A percentile compares a stretch with the other conserved stretches of the same genome.
phyloP scores from a whole-genome alignment of 2,797 vertebrate species.

The Paramormyrops hopkinsi region DNA sequence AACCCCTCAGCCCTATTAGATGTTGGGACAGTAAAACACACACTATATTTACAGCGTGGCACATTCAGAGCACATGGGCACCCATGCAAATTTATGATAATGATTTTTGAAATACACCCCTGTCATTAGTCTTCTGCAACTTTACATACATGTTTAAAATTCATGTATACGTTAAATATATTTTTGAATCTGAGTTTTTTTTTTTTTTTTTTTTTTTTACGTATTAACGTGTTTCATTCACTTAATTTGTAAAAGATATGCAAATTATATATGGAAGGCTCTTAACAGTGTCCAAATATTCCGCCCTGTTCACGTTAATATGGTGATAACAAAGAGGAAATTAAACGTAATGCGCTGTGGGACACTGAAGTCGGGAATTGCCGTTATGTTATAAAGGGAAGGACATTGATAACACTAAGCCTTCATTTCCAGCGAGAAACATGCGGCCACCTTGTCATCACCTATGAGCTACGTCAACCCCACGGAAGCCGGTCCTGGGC shows the following conservation, averaged over 20 bases:
- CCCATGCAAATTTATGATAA: not conserved
- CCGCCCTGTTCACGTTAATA: slow-evolving; percentile 65
- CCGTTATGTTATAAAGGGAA: slow-evolving; percentile 61
- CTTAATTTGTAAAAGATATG: slow-evolving; percentile 9
- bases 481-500: not conserved
- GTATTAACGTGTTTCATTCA: slow-evolving; percentile 9
- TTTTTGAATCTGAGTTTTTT: not conserved
- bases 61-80: not conserved
- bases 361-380: not conserved
- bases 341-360: not conserved
- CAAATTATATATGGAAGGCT: slow-evolving; percentile 55
- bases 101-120: not conserved
- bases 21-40: not conserved
- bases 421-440: slow-evolving; percentile 46
- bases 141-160: not conserved
- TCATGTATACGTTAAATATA: not conserved
- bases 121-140: not conserved
- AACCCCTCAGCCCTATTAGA: slow-evolving; percentile 26
- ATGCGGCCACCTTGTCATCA: not conserved
- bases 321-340: slow-evolving; percentile 71
- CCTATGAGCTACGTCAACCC: not conserved
- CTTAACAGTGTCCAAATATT: slow-evolving; percentile 64
- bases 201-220: not conserved
- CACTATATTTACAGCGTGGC: slow-evolving; percentile 3
- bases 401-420: slow-evolving; percentile 62